A percentile compares a stretch with the other conserved stretches of the same genome.
phyloP scores from a whole-genome alignment of 2,113 vertebrate genomes.

The Xenotilapia caudafasciata region DNA sequence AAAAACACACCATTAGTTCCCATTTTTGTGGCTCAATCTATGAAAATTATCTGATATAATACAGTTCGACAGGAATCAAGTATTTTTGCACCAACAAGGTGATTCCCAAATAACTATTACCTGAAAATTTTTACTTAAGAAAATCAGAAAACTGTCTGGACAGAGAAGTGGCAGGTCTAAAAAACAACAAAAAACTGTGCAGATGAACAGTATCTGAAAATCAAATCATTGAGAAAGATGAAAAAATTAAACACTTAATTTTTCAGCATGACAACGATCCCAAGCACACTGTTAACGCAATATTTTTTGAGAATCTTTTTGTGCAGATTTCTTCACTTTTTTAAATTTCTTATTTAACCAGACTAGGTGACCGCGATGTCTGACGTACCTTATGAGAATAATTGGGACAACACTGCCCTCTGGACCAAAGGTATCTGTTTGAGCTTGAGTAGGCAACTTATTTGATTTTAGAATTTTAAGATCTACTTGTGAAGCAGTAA shows the following conservation, averaged over 20 bases:
- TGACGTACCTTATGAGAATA: neutral
- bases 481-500: neutral
- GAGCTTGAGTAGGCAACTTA: neutral
- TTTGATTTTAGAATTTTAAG: neutral
- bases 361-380: fast-evolving
- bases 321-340: neutral
- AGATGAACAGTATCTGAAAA: neutral
- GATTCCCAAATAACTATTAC: neutral
- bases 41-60: neutral
- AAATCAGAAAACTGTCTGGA: fast-evolving
- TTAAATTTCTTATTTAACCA: fast-evolving
- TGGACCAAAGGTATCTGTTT: neutral
- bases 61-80: fast-evolving
- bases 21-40: neutral
- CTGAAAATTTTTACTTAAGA: neutral
- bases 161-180: fast-evolving
- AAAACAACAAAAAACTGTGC: neutral
- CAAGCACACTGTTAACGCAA: neutral
- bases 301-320: fast-evolving
- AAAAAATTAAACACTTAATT: neutral
- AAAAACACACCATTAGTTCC: neutral
- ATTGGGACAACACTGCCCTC: neutral
- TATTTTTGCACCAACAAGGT: fast-evolving
- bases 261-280: fast-evolving
- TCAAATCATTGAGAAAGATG: neutral